Percentiles rank a stretch among this genome's conserved stretches.
phyloP scores from a whole-genome alignment of 2,888 invertebrate species.

The Venusia cambrica region DNA sequence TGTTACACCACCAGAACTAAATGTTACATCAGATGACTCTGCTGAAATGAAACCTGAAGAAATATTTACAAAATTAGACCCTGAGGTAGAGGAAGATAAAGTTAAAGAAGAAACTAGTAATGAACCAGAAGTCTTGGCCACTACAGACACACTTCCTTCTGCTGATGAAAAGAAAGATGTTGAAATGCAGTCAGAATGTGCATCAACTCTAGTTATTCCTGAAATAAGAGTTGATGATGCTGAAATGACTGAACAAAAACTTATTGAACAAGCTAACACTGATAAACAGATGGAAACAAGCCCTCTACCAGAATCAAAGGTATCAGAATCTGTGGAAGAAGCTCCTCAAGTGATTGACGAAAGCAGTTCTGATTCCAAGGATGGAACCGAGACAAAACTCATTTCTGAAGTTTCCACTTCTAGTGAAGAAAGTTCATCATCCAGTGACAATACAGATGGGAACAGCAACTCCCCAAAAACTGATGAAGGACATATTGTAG shows the following conservation, averaged over 20 bases:
- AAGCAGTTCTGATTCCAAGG: constrained; percentile 67
- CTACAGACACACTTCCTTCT: constrained; percentile 12
- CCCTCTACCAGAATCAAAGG: constrained; percentile 32
- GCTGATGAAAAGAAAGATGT: constrained; percentile 45
- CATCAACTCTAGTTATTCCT: constrained; percentile 52
- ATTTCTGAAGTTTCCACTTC: constrained; percentile 63
- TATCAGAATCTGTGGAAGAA: constrained; percentile 37
- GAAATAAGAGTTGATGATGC: constrained; percentile 71
- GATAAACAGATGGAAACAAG: constrained; percentile 33
- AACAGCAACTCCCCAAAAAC: constrained; percentile 71
- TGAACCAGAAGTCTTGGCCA: too few species aligned
- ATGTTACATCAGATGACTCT: constrained; percentile 44
- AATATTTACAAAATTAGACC: constrained; percentile 24
- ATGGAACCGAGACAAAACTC: constrained; percentile 56
- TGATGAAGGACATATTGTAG: constrained; percentile 50
- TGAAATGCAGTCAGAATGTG: constrained; percentile 48
- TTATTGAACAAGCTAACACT: constrained; percentile 47
- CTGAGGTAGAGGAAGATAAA: constrained; percentile 35
- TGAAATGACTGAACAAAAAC: constrained; percentile 65
- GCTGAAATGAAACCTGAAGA: constrained; percentile 36
- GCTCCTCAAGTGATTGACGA: constrained; percentile 49
- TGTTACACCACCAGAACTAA: constrained; percentile 57
- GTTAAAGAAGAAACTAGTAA: constrained; percentile 36
- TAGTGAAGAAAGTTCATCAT: constrained; percentile 72
- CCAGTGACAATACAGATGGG: constrained; percentile 71